Evolutionary conservation across 1,140 invertebrate genomes (phyloP), one percentile per base, ranked within the genome.

Genomic region (Thaumetopoea pityocampa): DNA sequence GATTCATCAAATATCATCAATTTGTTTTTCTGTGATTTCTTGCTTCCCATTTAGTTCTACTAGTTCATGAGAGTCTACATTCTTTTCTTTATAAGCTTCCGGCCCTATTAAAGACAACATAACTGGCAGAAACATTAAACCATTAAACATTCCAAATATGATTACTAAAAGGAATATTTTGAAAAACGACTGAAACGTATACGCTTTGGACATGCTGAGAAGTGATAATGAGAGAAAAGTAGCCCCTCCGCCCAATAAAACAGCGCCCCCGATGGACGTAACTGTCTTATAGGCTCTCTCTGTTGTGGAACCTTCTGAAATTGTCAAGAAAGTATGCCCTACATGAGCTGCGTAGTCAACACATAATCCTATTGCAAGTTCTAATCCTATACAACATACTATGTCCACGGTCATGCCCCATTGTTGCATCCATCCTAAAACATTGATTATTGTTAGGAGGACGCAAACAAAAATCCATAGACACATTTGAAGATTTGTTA

Each of bases 331-430:
- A 2, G 91, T 92, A 55, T 95, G 92, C n/a, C 93, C 94, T 5
- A 96, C 91, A 69, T 97, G 94, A 3, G 94, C 93, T 0, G 94
- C 93, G 51, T 96, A 95, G 85, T 97, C 94, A 1, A 96, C 93
- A 60, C 94, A 94, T 17, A 97, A 86, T 18, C 95, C 94, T 54
- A 96, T 92, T n/a, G 92, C 93, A 33, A 97, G 84, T 58, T 96
- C 93, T 5, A 95, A 80, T 42, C 89, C 92, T 47, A 97, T 94
- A 70, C 93, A 95, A 16, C 94, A 93, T 14, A 95, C 92, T 26
- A 94, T 91, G 64, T 96, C 94, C 20, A 97, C 91, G 2, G 93
- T 94, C 34, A 96, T 86, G 4, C 92, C 94, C 94, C 94, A 89
- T 28, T 77, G 64, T 57, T 89, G 90, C 92, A 97, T 94, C 53